These are phyloP conservation scores for Sylvicola cinctus DNA, from an alignment of 2,888 invertebrate genomes.

Conservation along the genomic window DNA sequence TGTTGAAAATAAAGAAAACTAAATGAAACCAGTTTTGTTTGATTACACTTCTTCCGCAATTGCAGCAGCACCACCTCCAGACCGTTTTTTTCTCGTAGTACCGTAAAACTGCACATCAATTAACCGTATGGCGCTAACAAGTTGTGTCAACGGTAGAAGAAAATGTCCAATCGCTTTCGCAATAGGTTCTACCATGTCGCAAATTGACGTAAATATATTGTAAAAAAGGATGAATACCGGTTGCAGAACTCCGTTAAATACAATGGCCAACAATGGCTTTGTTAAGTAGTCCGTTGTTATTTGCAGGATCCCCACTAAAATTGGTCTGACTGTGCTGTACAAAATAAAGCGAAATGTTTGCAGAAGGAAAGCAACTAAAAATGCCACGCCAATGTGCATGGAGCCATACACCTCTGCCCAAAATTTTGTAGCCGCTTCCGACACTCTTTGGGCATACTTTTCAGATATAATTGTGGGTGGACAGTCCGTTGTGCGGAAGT, in stretches of 20 bases:
- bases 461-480: slow-evolving; percentile 36
- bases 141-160: slow-evolving; percentile 18
- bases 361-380: slow-evolving; percentile 36
- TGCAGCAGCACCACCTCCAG: too few relatives aligned
- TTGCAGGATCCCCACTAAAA: slow-evolving; percentile 38
- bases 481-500: slow-evolving; percentile 38
- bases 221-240: slow-evolving; percentile 42
- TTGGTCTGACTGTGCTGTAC: slow-evolving; percentile 33
- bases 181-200: slow-evolving; percentile 39
- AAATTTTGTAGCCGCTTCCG: slow-evolving; percentile 34
- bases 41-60: too few relatives aligned
- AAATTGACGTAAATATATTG: slow-evolving; percentile 36
- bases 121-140: slow-evolving; percentile 15
- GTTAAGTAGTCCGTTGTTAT: slow-evolving; percentile 42
- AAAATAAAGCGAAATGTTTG: slow-evolving; percentile 36
- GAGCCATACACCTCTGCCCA: slow-evolving; percentile 47
- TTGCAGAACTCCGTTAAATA: slow-evolving; percentile 43
- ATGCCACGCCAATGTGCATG: slow-evolving; percentile 36
- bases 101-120: slow-evolving; percentile 12
- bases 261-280: slow-evolving; percentile 40
- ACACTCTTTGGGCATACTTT: slow-evolving; percentile 34
- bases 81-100: too few relatives aligned
- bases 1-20: too few relatives aligned
- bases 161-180: slow-evolving; percentile 30
- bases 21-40: too few relatives aligned